A percentile compares a stretch with the other conserved stretches of the same genome.
Evolutionary conservation across 30 jellyfish, hydroid and myxozoan genomes (phyloP).

Genomic region (Sanderia malayensis): DNA sequence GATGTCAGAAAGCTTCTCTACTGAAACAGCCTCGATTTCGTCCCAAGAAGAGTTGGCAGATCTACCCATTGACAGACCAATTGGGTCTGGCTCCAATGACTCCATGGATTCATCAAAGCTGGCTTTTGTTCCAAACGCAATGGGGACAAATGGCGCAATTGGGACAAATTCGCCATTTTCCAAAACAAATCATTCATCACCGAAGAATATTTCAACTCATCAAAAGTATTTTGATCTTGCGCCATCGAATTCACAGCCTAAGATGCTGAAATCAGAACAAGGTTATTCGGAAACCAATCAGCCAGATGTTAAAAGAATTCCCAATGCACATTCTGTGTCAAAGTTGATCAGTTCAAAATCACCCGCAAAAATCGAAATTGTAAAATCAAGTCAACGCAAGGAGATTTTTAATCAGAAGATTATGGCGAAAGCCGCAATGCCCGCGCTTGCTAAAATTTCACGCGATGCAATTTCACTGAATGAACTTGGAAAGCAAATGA

Average conservation of each 20-base stretch:
- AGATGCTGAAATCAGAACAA: background rate
- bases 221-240: background rate
- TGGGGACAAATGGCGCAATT: background rate
- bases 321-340: background rate
- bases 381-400: background rate
- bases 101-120: background rate
- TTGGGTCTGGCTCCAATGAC: background rate
- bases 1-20: constrained; percentile 38
- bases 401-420: background rate
- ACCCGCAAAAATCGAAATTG: background rate
- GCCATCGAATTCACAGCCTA: background rate
- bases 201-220: background rate
- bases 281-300: background rate
- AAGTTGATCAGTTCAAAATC: background rate
- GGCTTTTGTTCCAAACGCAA: background rate
- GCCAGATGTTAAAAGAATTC: background rate
- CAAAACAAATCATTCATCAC: background rate
- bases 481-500: background rate
- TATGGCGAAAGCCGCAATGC: background rate
- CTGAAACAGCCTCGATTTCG: constrained; percentile 66
- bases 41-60: constrained; percentile 26
- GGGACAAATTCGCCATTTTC: background rate
- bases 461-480: background rate
- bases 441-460: background rate
- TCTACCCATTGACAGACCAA: background rate